phyloP scores from a whole-genome alignment of 1,140 invertebrate genomes.

The Pemphigus obesinymphae region DNA sequence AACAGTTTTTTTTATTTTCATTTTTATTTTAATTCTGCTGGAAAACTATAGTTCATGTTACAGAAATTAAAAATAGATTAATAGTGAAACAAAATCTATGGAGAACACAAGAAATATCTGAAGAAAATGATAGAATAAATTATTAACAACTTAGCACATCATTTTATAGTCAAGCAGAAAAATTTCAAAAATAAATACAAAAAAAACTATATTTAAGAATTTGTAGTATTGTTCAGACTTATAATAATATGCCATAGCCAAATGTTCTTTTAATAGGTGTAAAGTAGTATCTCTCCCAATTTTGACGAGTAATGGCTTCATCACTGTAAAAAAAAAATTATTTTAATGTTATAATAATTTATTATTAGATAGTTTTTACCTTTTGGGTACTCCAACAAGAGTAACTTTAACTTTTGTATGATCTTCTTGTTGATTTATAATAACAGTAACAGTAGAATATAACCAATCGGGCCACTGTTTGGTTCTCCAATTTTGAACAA shows the following conservation, averaged over 20 bases:
- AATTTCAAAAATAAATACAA: slow-evolving; percentile 14
- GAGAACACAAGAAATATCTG: background rate
- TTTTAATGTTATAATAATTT: background rate
- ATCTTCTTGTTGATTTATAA: slow-evolving; percentile 76
- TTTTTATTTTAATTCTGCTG: background rate
- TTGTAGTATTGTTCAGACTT: slow-evolving; percentile 18
- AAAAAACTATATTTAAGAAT: slow-evolving; percentile 25
- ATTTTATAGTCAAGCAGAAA: background rate
- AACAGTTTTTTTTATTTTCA: background rate
- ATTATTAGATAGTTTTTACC: no score
- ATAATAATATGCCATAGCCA: slow-evolving; percentile 75
- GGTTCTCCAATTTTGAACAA: slow-evolving; percentile 89
- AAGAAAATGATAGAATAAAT: background rate
- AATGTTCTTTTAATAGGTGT: slow-evolving; percentile 87
- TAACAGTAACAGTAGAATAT: slow-evolving; percentile 81
- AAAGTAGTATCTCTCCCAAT: slow-evolving; percentile 91
- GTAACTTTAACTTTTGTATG: slow-evolving; percentile 73
- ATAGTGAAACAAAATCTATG: background rate
- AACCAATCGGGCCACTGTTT: slow-evolving; percentile 91
- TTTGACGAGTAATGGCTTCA: slow-evolving; percentile 72
- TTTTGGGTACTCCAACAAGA: slow-evolving; percentile 74
- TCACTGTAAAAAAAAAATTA: slow-evolving; percentile 56
- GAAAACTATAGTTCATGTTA: background rate
- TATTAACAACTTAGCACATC: background rate
- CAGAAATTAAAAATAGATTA: background rate